Evolutionary conservation across 1,140 invertebrate species (phyloP), one percentile per base, ranked within the genome.

Genomic region (Melipona quadrifasciata): DNA sequence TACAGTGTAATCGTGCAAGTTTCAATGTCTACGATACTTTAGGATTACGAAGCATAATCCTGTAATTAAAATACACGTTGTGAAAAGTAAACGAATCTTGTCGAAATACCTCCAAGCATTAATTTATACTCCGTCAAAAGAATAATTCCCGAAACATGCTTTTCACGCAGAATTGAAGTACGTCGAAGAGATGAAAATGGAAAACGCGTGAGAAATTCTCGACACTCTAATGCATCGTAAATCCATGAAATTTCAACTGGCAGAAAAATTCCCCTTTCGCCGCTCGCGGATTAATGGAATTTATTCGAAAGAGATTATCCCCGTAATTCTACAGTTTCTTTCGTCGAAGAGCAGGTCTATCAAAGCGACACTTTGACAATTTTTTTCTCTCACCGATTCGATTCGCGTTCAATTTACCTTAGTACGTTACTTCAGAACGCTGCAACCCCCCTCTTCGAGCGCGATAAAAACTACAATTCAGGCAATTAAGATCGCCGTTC

Each of bases 401-500:
- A 47, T 47, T 47, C 19, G 19, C 39, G n/a, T 51, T 39, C 47
- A 39, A 80, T 80, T 71, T 80, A 71, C 27, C 19, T n/a, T 31
- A 21, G 0, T 55, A 17, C 19, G 12, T 80, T 21, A 11, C 21
- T n/a, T n/a, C 0, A 16, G 12, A n/a, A 47, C n/a, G n/a, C n/a
- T n/a, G n/a, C n/a, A n/a, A n/a, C n/a, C n/a, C n/a, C n/a, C n/a
- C n/a, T 39, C 34, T 1, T 8, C 11, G 24, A 14, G 12, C 58
- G 16, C 21, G 70, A 74, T 82, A 82, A 82, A 61, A 61, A 34
- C 31, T 47, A 73, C 34, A 47, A 74, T 74, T 51, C 57, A 27
- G 14, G 51, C 65, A 83, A 79, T 83, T 71, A 83, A 83, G 74
- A 71, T 78, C 64, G 31, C 75, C 19, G 17, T 4, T n/a, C 11